Evolutionary conservation across 2,113 vertebrate species (phyloP), one percentile per base, ranked within the genome.

Genomic region (Hyaena hyaena): DNA sequence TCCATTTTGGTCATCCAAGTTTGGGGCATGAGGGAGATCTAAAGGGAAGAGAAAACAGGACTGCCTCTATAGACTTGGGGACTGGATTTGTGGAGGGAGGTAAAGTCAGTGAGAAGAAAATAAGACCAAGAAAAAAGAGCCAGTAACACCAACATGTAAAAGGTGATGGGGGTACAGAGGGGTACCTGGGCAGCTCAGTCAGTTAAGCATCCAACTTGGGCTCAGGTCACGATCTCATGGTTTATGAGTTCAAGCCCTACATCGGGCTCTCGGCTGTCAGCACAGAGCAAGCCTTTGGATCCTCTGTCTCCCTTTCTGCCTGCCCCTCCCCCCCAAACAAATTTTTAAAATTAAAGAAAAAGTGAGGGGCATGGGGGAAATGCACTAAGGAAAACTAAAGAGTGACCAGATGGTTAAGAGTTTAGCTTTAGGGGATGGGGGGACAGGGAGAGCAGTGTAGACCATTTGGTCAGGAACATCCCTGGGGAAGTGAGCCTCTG

Each of bases 281-380:
- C 58, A 61, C 58, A 4, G 58, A 61, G 58, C 58, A 21, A 23
- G 58, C 7, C 58, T 61, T 61, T 61, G 58, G 6, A 9, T 61
- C 58, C 58, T 53, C 53, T 61, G 58, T 61, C 58, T 61, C 58
- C 21, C 58, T 61, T 61, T 61, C 58, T 58, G 14, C 19, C 17
- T 21, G 58, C 21, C 58, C 58, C 58, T 21, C 55, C 55, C 8
- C 58, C 0, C 21, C 21, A 23, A 61, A 8, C 8, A 8, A 24
- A 55, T 17, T 61, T 55, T 55, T 3, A 1, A 61, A 61, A 55
- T 17, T 16, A 55, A 61, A 61, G 23, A 61, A 55, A 9, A 23
- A 23, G 7, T 2, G 28, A 24, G 61, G 8, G 24, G 4, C 9
- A 10, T 4, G 61, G 9, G 7, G 0, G 33, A 8, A 39, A 53